Conservation (phyloP, 1,140 invertebrate genomes). For the Zaprionus gabonicus region DNA sequence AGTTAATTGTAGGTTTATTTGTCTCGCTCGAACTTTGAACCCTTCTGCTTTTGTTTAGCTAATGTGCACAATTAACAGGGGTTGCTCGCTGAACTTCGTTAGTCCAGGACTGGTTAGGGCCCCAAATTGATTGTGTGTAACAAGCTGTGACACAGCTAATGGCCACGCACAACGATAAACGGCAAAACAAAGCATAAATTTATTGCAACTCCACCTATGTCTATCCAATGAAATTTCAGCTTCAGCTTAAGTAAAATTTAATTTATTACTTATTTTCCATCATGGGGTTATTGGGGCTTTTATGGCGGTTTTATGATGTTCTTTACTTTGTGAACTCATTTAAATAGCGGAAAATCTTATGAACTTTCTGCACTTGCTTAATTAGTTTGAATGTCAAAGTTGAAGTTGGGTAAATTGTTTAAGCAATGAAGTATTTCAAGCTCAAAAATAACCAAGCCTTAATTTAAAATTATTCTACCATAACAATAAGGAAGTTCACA, state of each 20-base stretch:
- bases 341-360: neutral
- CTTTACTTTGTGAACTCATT: neutral
- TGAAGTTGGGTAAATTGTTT: neutral
- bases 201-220: slow-evolving; percentile 1
- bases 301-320: neutral
- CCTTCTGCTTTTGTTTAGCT: slow-evolving; percentile 45
- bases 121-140: slow-evolving; percentile 38
- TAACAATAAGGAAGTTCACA: too few species aligned
- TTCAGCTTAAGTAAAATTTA: neutral
- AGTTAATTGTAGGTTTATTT: slow-evolving; percentile 79
- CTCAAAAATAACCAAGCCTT: too few species aligned
- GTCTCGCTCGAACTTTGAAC: slow-evolving; percentile 77
- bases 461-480: too few species aligned
- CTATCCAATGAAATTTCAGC: neutral
- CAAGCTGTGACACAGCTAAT: slow-evolving; percentile 41
- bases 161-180: slow-evolving; percentile 1
- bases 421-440: neutral
- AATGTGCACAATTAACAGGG: slow-evolving; percentile 61
- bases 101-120: slow-evolving; percentile 15
- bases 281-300: neutral
- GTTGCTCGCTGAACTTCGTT: slow-evolving; percentile 24
- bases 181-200: neutral
- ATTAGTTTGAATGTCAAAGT: neutral
- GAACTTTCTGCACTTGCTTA: neutral
- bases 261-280: neutral